These are phyloP conservation scores for Hydrolagus colliei DNA, from an alignment of 2,797 vertebrate species.

Conservation along the genomic window DNA sequence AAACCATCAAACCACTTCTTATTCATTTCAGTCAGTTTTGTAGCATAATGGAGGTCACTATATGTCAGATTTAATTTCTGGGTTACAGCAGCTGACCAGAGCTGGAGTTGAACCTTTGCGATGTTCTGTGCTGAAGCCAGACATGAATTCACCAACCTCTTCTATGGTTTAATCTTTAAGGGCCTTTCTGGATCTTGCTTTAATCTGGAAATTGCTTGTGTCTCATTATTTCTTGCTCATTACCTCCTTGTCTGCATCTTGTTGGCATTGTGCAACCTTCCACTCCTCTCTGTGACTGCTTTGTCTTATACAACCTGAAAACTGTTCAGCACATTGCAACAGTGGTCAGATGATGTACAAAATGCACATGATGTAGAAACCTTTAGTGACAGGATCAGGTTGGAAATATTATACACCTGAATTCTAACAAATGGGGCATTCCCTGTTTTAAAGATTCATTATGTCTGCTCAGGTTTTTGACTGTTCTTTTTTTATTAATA, in stretches of 20 bases:
- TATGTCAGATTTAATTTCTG: not conserved
- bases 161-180: not conserved
- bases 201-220: not conserved
- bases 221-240: not conserved
- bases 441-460: no score
- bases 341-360: not conserved
- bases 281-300: not conserved
- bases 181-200: not conserved
- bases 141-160: not conserved
- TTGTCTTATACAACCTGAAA: not conserved
- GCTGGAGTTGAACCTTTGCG: not conserved
- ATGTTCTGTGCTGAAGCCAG: not conserved
- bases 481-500: no score
- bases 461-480: no score
- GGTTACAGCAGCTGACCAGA: not conserved
- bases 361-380: no score
- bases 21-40: not conserved
- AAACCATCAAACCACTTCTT: not conserved
- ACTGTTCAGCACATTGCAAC: not conserved
- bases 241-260: not conserved
- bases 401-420: no score
- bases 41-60: not conserved
- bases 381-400: no score
- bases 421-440: no score
- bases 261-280: not conserved